Evolutionary conservation across 2,113 vertebrate genomes (phyloP).

Genomic region (Halichoerus grypus): DNA sequence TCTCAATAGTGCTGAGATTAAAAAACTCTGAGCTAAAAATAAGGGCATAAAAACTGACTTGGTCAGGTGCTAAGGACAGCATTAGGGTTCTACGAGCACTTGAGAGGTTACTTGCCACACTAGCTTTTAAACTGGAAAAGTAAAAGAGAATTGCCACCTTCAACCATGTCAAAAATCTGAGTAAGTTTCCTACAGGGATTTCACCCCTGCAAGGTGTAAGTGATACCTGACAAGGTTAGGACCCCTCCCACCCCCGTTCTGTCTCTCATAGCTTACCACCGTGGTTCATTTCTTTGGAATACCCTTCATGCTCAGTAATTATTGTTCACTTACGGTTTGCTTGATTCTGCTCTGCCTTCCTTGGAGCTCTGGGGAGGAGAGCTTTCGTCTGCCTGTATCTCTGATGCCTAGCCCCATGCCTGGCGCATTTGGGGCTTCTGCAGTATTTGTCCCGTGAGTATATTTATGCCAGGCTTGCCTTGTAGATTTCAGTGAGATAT

Average conservation of each 20-base stretch:
- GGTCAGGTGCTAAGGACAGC: too few relatives aligned
- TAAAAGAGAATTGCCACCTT: neutral
- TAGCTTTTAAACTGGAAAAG: neutral
- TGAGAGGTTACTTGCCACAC: neutral
- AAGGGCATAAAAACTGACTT: neutral
- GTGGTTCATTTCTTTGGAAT: neutral
- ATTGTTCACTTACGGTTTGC: neutral
- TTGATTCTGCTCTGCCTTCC: neutral
- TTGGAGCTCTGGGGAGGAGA: too few relatives aligned
- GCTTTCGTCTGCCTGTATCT: too few relatives aligned
- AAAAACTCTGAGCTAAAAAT: neutral
- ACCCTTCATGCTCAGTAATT: too few relatives aligned
- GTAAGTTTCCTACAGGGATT: too few relatives aligned
- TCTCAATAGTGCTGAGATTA: neutral
- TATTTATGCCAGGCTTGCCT: neutral
- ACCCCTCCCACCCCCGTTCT: rapidly evolving
- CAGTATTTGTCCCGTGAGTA: neutral
- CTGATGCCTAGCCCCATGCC: too few relatives aligned
- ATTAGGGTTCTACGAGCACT: neutral
- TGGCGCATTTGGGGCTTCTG: rapidly evolving
- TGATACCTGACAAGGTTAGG: neutral
- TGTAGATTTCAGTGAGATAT: rapidly evolving
- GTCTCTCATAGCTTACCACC: rapidly evolving
- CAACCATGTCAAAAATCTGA: neutral
- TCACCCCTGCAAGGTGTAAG: neutral